Evolutionary conservation across 2,797 vertebrate species (phyloP).

Genomic region (Thaleichthys pacificus): DNA sequence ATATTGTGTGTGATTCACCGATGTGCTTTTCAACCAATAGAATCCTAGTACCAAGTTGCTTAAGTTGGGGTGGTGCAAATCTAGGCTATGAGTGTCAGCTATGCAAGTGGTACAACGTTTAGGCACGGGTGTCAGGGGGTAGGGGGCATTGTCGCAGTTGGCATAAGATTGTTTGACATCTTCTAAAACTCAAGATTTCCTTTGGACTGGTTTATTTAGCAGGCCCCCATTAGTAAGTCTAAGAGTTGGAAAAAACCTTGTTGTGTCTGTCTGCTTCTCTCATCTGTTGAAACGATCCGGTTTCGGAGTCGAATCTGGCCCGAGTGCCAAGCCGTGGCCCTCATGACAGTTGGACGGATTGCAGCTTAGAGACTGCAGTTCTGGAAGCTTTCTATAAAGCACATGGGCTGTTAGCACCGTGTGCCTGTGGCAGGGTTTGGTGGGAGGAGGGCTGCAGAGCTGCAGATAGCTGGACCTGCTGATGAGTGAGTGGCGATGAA

Average conservation of each 20-base stretch:
- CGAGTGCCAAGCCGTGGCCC: too few relatives aligned
- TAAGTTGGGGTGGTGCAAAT: slow-evolving; percentile 13
- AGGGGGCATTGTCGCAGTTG: neutral
- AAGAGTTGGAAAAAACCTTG: too few relatives aligned
- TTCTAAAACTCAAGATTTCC: too few relatives aligned
- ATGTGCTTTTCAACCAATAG: slow-evolving; percentile 35
- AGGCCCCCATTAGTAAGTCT: too few relatives aligned
- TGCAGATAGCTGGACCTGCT: neutral
- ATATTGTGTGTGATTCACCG: slow-evolving; percentile 57
- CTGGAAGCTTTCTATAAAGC: too few relatives aligned
- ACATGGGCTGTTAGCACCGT: neutral
- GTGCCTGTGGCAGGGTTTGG: neutral
- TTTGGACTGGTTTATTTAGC: too few relatives aligned
- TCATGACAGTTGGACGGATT: too few relatives aligned
- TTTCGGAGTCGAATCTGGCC: too few relatives aligned
- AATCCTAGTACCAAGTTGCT: slow-evolving; percentile 36
- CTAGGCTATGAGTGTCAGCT: slow-evolving; percentile 28
- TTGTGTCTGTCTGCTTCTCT: too few relatives aligned
- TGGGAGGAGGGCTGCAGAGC: neutral
- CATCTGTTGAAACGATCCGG: too few relatives aligned
- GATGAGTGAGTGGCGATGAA: slow-evolving; percentile 52
- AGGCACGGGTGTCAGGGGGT: neutral
- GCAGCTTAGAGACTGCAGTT: too few relatives aligned
- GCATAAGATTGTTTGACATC: too few relatives aligned
- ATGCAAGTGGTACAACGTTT: neutral